These are phyloP conservation scores for Drosophila prosaltans DNA, from an alignment of 1,140 invertebrate species.

Conservation along the genomic window DNA sequence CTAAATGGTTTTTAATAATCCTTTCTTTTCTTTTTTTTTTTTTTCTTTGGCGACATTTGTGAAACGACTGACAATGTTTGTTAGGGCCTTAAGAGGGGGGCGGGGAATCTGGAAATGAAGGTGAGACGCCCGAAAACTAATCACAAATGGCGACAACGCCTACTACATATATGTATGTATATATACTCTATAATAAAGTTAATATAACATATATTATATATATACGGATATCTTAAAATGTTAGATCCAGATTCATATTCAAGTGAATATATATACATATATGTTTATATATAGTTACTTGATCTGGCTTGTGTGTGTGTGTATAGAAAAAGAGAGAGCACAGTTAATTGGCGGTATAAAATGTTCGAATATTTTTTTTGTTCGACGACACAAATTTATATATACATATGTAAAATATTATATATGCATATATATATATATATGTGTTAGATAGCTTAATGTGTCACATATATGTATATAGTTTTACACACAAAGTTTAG, in stretches of 20 bases:
- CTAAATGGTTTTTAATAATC: constrained; percentile 31
- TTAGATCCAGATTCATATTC: constrained; percentile 18
- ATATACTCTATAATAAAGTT: constrained; percentile 33
- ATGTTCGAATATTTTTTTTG: constrained; percentile 64
- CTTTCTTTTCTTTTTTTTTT: constrained; percentile 24
- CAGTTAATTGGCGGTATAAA: constrained; percentile 81
- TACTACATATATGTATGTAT: constrained; percentile 57
- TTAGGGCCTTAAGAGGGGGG: background rate
- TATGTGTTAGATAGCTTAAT: background rate
- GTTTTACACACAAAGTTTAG: constrained; percentile 46
- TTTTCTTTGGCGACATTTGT: constrained; percentile 42
- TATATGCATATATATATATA: constrained; percentile 39
- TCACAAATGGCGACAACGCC: constrained; percentile 67
- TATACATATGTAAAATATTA: constrained; percentile 37
- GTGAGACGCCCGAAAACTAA: constrained; percentile 57
- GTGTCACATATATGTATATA: constrained; percentile 20
- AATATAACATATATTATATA: constrained; percentile 27
- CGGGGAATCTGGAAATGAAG: background rate
- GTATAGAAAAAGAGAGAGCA: constrained; percentile 63
- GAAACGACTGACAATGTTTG: constrained; percentile 24
- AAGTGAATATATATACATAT: constrained; percentile 2
- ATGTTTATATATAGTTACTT: constrained; percentile 7
- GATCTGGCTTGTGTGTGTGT: constrained; percentile 14
- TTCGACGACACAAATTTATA: constrained; percentile 54
- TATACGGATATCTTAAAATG: constrained; percentile 1